Evolutionary conservation across 2,113 vertebrate species (phyloP), one percentile per base, ranked within the genome.

Genomic region (Trachemys scripta): DNA sequence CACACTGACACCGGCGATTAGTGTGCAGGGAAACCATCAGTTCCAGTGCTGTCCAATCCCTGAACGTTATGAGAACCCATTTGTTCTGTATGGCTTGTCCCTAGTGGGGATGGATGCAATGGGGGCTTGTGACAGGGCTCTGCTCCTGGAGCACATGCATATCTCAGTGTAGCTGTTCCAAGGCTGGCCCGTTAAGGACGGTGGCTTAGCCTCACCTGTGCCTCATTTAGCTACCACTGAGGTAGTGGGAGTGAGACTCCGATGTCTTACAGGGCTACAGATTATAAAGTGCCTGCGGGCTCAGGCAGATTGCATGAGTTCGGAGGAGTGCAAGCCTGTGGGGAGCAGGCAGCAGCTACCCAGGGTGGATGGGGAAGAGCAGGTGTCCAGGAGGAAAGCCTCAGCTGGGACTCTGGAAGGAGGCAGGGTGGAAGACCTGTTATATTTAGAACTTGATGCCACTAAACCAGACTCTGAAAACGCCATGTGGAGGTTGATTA

Each of bases 1-100:
- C 53, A 22, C 53, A 8, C 53, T 54, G 57, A 62, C 11, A 54
- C 47, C 0, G 0, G 54, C 35, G 25, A 1, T 0, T 0, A 1
- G 1, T 75, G 81, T 84, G 72, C 54, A 53, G 88, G 81, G 84
- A 24, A 45, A 47, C 56, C 91, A 31, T 49, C 2, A 38, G 76
- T 59, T 50, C 25, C 49, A 47, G 19, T 65, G 50, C 16, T 31
- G 35, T 79, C 89, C n/a, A 42, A n/a, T 87, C 89, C 91, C 51
- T 19, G 85, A 94, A 59, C 22, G 35, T 8, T 19, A 51, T 3
- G 9, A 10, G 29, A 80, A 29, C 49, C 16, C 49, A 35, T 80
- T 51, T 19, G 10, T 80, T 50, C 78, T 80, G 29, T 11, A 11
- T 6, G 47, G 78, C 29, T 29, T 35, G 49, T 19, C 27, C 31